Base-by-base conservation (phyloP, 2,797 vertebrate genomes). In the Fratercula arctica region DNA sequence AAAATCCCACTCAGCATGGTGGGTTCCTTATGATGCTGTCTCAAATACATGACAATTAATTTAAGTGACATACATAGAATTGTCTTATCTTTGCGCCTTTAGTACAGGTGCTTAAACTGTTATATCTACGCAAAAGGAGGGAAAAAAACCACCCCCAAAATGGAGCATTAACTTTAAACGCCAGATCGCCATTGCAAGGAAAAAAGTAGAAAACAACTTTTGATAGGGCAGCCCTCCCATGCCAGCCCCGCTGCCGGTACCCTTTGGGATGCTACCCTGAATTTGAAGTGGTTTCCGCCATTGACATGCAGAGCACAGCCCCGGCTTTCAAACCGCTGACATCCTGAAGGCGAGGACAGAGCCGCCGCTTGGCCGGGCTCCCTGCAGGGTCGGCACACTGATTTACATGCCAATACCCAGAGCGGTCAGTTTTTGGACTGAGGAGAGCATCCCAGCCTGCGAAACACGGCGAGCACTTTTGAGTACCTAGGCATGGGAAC, bases 381-480 rank as follows among this genome's bases (percentile, higher is more conserved):
- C 94, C 90, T 9, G 35, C 61, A 1, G 83, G 94, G 95, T 96
- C 96, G 92, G 96, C 94, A 97, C 96, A 96, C 94, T 96, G 50
- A 96, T 96, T 97, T 97, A 96, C 96, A 96, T 96, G 95, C 95
- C 92, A 97, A 96, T 96, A 75, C 96, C 75, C 89, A 0, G 90
- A 96, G 93, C 79, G 35, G 87, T 94, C 94, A 87, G 91, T 64
- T 82, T 94, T 83, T 95, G 92, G 69, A 92, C 39, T 1, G 0
- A 66, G 93, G 69, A 90, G 89, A 92, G 95, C 96, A 96, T 91
- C 96, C 90, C 69, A 0, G 94, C 39, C 89, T 87, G 92, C 20
- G 16, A 87, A 95, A 95, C 69, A 89, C 3, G 20, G 79, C 73
- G 88, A 97, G 94, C 54, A 18, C 89, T 93, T 67, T 8, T 29